Conservation (phyloP, 1,140 invertebrate genomes). For the Ceratosolen fusciceps region DNA sequence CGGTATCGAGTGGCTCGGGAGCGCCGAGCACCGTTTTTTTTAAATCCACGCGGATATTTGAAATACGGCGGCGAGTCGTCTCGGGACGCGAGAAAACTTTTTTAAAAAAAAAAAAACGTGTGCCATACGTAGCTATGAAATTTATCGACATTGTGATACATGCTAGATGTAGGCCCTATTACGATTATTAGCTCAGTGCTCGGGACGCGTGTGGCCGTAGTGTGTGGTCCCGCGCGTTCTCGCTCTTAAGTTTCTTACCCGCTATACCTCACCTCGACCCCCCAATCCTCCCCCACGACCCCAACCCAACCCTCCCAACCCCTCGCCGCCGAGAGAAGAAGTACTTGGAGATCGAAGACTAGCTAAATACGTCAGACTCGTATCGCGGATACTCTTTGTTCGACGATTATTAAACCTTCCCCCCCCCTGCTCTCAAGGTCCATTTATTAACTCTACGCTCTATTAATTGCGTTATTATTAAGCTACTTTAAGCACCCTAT, state of each 20-base stretch:
- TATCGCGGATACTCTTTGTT: not conserved
- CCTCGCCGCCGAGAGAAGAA: no score
- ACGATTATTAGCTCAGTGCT: not conserved
- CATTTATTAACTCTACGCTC: no score
- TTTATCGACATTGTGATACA: slow-evolving; percentile 1
- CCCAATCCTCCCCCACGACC: no score
- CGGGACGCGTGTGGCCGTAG: not conserved
- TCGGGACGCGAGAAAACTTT: slow-evolving; percentile 4
- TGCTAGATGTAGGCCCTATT: not conserved
- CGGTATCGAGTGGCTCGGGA: not conserved
- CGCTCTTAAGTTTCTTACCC: no score
- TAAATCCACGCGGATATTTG: not conserved
- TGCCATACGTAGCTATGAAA: slow-evolving; percentile 15
- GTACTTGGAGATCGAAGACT: not conserved
- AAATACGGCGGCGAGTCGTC: not conserved
- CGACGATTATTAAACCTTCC: not conserved
- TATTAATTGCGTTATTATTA: not conserved
- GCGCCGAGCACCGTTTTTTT: not conserved
- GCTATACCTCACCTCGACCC: no score
- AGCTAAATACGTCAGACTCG: not conserved
- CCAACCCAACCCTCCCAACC: no score
- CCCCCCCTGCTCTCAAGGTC: no score
- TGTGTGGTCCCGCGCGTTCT: no score
- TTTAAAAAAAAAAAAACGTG: no score
- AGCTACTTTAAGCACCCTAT: no score